Base-by-base conservation (phyloP, 2,888 invertebrate species). In the Ceramica pisi region DNA sequence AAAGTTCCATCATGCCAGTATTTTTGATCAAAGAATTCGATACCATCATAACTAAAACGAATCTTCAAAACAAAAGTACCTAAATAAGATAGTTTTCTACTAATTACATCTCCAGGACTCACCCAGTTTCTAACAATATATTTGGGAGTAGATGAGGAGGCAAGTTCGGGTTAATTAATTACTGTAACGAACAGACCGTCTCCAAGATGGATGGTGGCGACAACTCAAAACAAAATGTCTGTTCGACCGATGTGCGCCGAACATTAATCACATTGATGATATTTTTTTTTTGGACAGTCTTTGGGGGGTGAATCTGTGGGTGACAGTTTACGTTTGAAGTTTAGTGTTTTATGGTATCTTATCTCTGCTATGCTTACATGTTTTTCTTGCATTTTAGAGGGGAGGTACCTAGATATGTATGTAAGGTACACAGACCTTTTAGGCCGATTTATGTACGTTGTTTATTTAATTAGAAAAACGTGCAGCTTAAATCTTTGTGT, bases 91-190 rank as follows among this genome's bases (percentile, higher is more conserved):
- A 83, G 84, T 87, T 86, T 86, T 85, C 73, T 86, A 70, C 75
- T 80, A 83, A 87, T 88, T 85, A 87, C 84, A 77, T 63, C 67
- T 59, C 31, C 68, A n/a, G 10, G 23, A 51, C 77, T 70, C 67
- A 72, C 75, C 76, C 63, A 67, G 66, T 75, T 81, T 78, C 83
- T 71, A 81, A 87, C 88, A 85, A 87, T 88, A 88, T 86, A 88
- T 84, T 86, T 85, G 82, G 84, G 88, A 61, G 78, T 76, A 75
- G 80, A 82, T 85, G 82, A 75, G 83, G 71, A 80, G 81, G 78
- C 83, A 84, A 85, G 79, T 87, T 87, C 48, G 82, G 77, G 85
- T 86, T 91, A 92, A 92, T 92, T 92, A 91, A 92, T 92, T 91
- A 90, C 88, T 82, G 82, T 71, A 79, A 79, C 82, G 80, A 81